Evolutionary conservation across 1,140 invertebrate genomes (phyloP).

Genomic region (Drosophila sp.): DNA sequence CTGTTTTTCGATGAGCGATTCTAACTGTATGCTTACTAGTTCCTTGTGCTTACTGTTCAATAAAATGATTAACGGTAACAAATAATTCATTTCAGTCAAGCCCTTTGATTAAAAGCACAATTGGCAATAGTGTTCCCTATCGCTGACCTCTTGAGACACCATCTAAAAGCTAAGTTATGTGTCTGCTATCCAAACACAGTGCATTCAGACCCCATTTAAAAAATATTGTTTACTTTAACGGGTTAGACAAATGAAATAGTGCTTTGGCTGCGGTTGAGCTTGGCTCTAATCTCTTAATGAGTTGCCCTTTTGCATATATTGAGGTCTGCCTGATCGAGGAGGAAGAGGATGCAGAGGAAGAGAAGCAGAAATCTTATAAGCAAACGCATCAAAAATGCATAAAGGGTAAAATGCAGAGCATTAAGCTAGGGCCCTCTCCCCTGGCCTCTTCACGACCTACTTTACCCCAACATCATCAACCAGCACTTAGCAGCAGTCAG

Average conservation of each 20-base stretch:
- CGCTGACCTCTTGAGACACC: slow-evolving; percentile 61
- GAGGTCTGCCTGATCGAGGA: slow-evolving; percentile 51
- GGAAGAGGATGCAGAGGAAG: slow-evolving; percentile 23
- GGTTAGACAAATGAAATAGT: slow-evolving; percentile 32
- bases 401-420: slow-evolving; percentile 66
- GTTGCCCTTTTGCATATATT: slow-evolving; percentile 74
- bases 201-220: too few species aligned
- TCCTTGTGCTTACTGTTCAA: too few species aligned
- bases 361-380: slow-evolving; percentile 59
- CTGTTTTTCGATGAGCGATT: too few species aligned
- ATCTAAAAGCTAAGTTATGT: slow-evolving; percentile 44
- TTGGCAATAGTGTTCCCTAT: not conserved
- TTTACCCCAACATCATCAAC: slow-evolving; percentile 2
- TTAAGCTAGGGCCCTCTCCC: not conserved
- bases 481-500: slow-evolving; percentile 24
- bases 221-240: too few species aligned
- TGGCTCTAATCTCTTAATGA: slow-evolving; percentile 73
- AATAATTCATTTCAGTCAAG: too few species aligned
- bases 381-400: slow-evolving; percentile 71
- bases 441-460: not conserved
- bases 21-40: too few species aligned
- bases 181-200: too few species aligned
- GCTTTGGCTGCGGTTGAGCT: slow-evolving; percentile 29
- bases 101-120: too few species aligned
- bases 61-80: too few species aligned